phyloP scores from a whole-genome alignment of 2,888 invertebrate species.

The Papilio elwesi region DNA sequence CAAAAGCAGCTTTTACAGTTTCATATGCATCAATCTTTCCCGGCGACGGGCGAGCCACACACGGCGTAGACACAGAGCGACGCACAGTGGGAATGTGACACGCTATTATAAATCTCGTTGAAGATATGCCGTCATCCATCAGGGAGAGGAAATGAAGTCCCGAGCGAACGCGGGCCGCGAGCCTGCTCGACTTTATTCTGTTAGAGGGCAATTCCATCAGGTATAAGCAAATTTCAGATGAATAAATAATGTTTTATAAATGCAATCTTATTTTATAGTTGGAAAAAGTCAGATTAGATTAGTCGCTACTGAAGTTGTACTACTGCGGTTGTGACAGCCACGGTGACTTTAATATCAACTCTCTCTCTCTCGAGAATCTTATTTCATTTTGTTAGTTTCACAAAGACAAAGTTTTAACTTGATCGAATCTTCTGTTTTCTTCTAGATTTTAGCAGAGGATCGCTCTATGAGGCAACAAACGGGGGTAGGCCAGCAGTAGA shows the following conservation, averaged over 20 bases:
- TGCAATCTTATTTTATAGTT: constrained; percentile 19
- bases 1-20: constrained; percentile 38
- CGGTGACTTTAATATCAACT: constrained; percentile 11
- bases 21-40: constrained; percentile 53
- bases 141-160: constrained; percentile 80
- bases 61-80: constrained; percentile 36
- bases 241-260: constrained; percentile 32
- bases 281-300: constrained; percentile 11
- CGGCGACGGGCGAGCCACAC: constrained; percentile 37
- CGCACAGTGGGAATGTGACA: constrained; percentile 72
- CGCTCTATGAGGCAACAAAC: no score
- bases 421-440: no score
- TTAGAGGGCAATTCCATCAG: constrained; percentile 35
- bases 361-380: not conserved
- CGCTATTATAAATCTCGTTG: constrained; percentile 82
- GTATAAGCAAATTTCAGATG: constrained; percentile 33
- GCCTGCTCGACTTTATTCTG: constrained; percentile 30
- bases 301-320: not conserved
- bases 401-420: no score
- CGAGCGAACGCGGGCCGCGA: constrained; percentile 40
- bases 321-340: not conserved
- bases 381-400: not conserved
- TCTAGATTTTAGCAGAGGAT: no score
- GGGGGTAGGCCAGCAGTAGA: no score
- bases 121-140: constrained; percentile 80